Conservation (phyloP, 37 sponge, comb jelly and placozoan species). For the Oscarella lobularis region DNA sequence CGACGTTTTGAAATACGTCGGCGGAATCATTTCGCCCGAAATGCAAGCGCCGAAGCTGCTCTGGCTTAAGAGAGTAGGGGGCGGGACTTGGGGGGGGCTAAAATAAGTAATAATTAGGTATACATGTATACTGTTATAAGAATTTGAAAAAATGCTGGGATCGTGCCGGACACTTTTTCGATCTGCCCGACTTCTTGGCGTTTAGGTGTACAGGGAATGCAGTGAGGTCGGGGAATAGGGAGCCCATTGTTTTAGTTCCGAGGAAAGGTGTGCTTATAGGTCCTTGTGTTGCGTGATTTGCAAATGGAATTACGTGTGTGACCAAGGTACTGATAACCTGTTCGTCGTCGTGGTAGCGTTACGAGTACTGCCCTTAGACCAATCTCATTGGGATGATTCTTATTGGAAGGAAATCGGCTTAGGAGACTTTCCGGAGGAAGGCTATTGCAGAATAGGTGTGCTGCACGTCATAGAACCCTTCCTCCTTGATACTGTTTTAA, state of each 20-base stretch:
- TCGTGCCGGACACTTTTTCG: constrained; percentile 68
- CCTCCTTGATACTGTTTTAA: too few species aligned
- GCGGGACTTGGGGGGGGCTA: too few species aligned
- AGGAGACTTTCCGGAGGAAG: constrained; percentile 34
- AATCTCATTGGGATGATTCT: constrained; percentile 62
- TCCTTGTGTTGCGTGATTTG: constrained; percentile 70
- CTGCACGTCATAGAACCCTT: too few species aligned
- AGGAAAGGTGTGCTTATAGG: too few species aligned
- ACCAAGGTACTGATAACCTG: neutral
- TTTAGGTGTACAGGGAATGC: constrained; percentile 55
- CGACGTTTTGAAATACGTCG: constrained; percentile 53
- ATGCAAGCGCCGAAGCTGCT: constrained; percentile 82
- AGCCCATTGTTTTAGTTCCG: too few species aligned
- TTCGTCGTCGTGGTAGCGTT: constrained; percentile 20
- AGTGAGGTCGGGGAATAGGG: constrained; percentile 30
- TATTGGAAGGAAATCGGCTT: constrained; percentile 47
- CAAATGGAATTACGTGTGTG: constrained; percentile 81
- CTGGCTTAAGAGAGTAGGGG: constrained; percentile 35
- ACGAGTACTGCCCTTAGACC: too few species aligned
- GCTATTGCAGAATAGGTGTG: constrained; percentile 32
- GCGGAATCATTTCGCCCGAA: constrained; percentile 68
- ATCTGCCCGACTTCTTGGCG: constrained; percentile 69
- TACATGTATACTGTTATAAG: neutral
- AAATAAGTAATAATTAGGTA: neutral
- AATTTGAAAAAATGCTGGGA: constrained; percentile 31